phyloP scores from a whole-genome alignment of 2,888 invertebrate genomes.

The Nezara viridula region DNA sequence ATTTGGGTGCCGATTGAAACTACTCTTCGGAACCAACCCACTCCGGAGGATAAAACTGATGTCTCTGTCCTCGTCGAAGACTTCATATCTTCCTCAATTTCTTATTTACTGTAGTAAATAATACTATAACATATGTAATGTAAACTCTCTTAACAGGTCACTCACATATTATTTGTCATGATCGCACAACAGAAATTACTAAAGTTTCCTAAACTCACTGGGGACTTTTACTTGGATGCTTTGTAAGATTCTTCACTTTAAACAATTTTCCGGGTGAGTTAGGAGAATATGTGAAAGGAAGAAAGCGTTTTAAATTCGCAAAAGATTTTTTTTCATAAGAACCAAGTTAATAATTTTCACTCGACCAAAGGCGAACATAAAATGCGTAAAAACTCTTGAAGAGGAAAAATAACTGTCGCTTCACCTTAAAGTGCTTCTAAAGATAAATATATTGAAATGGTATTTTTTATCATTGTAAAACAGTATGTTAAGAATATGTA shows the following conservation, averaged over 20 bases:
- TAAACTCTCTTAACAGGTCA: not conserved
- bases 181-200: not conserved
- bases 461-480: too few relatives aligned
- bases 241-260: not conserved
- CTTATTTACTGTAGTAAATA: not conserved
- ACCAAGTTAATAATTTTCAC: not conserved
- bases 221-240: not conserved
- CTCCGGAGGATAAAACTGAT: not conserved
- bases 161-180: not conserved
- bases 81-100: not conserved
- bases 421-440: too few relatives aligned
- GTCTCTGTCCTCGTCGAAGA: not conserved
- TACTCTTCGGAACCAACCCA: not conserved
- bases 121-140: not conserved
- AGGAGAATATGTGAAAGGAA: not conserved
- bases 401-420: not conserved
- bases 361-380: not conserved
- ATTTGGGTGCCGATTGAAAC: slow-evolving; percentile 13
- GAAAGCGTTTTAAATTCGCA: slow-evolving; percentile 4
- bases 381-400: not conserved
- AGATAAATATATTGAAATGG: too few relatives aligned
- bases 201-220: not conserved
- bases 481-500: too few relatives aligned
- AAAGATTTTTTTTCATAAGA: not conserved
- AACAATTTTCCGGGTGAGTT: not conserved